A percentile compares a stretch with the other conserved stretches of the same genome.
phyloP scores from a whole-genome alignment of 2,113 vertebrate species.

The Otis tarda region DNA sequence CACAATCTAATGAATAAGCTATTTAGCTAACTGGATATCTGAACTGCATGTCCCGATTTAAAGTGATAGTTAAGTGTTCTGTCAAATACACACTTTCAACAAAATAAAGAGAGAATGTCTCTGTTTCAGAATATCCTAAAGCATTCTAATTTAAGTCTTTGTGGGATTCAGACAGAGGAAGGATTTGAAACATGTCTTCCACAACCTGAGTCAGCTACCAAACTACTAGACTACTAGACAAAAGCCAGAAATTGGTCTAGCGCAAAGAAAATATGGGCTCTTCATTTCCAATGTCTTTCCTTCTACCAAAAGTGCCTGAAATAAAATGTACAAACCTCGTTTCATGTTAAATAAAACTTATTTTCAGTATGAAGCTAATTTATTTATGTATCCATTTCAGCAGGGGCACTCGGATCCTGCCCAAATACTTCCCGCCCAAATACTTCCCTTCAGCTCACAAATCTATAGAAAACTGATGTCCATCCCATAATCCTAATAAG shows the following conservation, averaged over 20 bases:
- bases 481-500: not conserved
- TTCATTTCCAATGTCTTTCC: not conserved
- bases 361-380: not conserved
- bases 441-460: not conserved
- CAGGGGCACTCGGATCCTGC: not conserved
- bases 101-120: not conserved
- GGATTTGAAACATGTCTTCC: not conserved
- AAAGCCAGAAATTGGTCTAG: not conserved
- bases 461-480: not conserved
- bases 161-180: not conserved
- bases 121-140: not conserved
- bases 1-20: not conserved
- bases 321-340: not conserved
- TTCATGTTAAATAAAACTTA: not conserved
- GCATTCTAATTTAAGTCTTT: not conserved
- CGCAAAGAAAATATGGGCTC: fast-evolving
- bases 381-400: not conserved
- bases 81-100: not conserved
- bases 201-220: not conserved
- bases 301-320: not conserved
- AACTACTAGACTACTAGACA: not conserved
- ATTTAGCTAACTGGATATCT: not conserved
- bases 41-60: not conserved
- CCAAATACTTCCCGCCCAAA: not conserved
- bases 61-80: not conserved